Base-by-base conservation (phyloP, 23 tunicate species). In the Trididemnum nubilum region DNA sequence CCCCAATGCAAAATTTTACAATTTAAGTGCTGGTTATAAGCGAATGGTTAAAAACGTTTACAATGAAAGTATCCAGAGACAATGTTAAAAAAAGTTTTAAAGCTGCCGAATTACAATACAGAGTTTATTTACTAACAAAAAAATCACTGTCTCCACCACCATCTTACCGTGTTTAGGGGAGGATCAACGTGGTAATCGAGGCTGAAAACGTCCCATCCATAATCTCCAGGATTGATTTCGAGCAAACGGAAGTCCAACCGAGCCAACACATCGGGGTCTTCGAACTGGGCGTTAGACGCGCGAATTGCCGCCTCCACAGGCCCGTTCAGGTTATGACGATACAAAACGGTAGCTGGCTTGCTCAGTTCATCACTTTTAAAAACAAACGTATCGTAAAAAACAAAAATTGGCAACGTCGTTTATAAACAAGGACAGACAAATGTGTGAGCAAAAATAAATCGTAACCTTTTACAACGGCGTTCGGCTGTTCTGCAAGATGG, bases 151-250 rank as follows among this genome's bases (percentile, higher is more conserved):
- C n/a, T n/a, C n/a, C n/a, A n/a, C n/a, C n/a, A n/a, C n/a, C n/a
- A n/a, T n/a, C 78, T 50, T 35, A 95, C 88, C 0, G 99, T 95
- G 61, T 79, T 86, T 2, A 95, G 83, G 18, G 99, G 99, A 24
- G 90, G 92, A 78, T 89, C 85, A 12, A 90, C 79, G 84, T 89
- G 92, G 52, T 90, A 95, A 57, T 95, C 95, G 22, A 94, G 79
- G 71, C 91, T 89, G 80, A 95, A 95, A 0, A 95, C 92, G 67
- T 95, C 93, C 99, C 99, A 95, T 1, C 99, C 99, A 24, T 66
- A 65, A 73, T 95, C 99, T 5, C 99, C 99, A 12, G 93, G 93
- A 59, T 95, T 95, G 49, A 86, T 87, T 58, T 89, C 94, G 34
- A 89, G 89, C 40, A 95, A 71, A 0, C 99, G 92, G 59, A 95